A percentile compares a stretch with the other conserved stretches of the same genome.
Evolutionary conservation across 2,797 vertebrate species (phyloP).

Genomic region (Urocyon cinereoargenteus): DNA sequence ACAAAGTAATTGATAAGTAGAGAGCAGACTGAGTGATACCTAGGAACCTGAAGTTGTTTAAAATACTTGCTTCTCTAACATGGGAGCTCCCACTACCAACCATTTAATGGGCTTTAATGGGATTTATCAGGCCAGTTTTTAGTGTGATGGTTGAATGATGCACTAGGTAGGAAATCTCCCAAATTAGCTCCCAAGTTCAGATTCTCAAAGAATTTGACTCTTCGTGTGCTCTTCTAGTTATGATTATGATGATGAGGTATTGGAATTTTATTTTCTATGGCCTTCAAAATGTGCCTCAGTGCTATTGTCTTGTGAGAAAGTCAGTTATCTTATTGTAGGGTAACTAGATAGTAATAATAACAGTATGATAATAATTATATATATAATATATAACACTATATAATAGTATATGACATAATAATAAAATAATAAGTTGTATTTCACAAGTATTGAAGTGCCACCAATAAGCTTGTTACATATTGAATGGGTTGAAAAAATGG

Average conservation of each 20-base stretch:
- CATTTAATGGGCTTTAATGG: not conserved
- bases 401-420: not conserved
- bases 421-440: not conserved
- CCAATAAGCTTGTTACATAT: not conserved
- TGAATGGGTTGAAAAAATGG: not conserved
- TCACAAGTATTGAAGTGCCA: not conserved
- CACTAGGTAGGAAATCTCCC: not conserved
- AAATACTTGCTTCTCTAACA: not conserved
- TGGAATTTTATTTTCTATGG: not conserved
- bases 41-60: not conserved
- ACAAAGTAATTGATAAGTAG: not conserved
- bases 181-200: not conserved
- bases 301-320: not conserved
- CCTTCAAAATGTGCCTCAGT: not conserved
- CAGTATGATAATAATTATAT: not conserved
- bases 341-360: not conserved
- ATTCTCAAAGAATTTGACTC: not conserved
- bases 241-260: not conserved
- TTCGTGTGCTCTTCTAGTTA: not conserved
- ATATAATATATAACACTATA: not conserved
- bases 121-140: not conserved
- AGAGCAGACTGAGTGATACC: not conserved
- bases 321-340: not conserved
- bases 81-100: not conserved
- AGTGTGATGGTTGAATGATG: not conserved